Evolutionary conservation across 2,797 vertebrate species (phyloP).

Genomic region (Myripristis jacobus): DNA sequence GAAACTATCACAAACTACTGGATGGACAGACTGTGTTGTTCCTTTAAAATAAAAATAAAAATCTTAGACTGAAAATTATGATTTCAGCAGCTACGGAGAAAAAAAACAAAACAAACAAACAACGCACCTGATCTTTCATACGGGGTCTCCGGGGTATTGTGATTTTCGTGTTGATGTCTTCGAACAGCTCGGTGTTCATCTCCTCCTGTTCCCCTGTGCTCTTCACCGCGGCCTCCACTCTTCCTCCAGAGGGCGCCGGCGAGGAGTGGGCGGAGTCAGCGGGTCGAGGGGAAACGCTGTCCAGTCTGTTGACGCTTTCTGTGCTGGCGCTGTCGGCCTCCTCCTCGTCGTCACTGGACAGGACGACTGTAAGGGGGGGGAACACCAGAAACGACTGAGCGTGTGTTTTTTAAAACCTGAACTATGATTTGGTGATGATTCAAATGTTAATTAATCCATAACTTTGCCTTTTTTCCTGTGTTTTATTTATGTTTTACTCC

Average conservation of each 20-base stretch:
- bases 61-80: no score
- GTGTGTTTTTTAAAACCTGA: no score
- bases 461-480: no score
- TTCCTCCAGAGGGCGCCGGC: constrained; percentile 89
- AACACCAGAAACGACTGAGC: no score
- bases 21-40: no score
- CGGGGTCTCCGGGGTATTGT: constrained; percentile 86
- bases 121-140: constrained; percentile 93
- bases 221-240: constrained; percentile 93
- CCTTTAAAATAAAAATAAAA: no score
- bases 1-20: no score
- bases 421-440: no score
- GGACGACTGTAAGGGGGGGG: constrained; percentile 86
- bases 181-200: constrained; percentile 77
- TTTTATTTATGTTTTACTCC: no score
- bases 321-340: constrained; percentile 88
- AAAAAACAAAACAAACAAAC: no score
- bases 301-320: constrained; percentile 87
- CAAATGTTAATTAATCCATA: no score
- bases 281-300: constrained; percentile 89
- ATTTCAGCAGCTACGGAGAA: no score
- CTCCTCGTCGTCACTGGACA: constrained; percentile 92
- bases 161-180: constrained; percentile 85
- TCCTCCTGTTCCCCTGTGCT: constrained; percentile 86
- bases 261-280: constrained; percentile 95